Evolutionary conservation across 2,113 vertebrate species (phyloP).

Genomic region (Ptyas mucosa): DNA sequence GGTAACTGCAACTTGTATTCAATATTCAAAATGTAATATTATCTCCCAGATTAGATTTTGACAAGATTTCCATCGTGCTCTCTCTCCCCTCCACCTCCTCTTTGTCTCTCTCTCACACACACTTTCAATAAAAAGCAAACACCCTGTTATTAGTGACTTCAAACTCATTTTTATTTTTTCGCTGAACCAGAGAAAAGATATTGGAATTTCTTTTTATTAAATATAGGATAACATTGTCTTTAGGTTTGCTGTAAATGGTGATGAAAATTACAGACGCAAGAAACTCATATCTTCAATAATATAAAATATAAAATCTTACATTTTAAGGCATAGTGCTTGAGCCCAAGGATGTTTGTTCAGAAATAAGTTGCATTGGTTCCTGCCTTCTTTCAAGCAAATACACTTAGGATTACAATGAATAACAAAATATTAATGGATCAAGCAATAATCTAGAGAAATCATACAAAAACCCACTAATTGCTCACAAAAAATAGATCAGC

Average conservation of each 20-base stretch:
- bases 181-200: neutral
- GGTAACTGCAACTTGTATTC: neutral
- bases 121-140: neutral
- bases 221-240: neutral
- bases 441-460: neutral
- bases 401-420: neutral
- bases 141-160: neutral
- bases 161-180: neutral
- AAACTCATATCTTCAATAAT: neutral
- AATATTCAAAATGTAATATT: neutral
- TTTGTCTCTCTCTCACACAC: neutral
- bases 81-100: neutral
- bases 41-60: conserved; percentile 19
- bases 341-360: neutral
- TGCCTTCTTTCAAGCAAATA: neutral
- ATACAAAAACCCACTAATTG: neutral
- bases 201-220: neutral
- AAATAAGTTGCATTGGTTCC: neutral
- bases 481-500: neutral
- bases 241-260: neutral
- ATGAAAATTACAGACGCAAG: neutral
- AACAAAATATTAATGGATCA: neutral
- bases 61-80: neutral
- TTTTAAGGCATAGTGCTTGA: neutral
- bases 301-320: neutral